These are phyloP conservation scores for Tamandua tetradactyla DNA, from an alignment of 2,797 vertebrate genomes.

Conservation along the genomic window DNA sequence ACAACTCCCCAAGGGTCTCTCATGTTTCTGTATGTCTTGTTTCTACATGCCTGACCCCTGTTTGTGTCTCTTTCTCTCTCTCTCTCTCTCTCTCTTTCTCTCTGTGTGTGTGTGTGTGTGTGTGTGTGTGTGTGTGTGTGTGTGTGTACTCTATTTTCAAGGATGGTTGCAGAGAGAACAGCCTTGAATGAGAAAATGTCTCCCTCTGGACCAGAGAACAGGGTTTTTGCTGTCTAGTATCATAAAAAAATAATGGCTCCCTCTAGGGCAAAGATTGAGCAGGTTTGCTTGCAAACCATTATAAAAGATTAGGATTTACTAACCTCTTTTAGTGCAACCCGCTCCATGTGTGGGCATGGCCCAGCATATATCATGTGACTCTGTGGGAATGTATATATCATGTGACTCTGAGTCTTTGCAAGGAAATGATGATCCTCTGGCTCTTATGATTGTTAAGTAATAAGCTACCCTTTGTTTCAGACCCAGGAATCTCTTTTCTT, in stretches of 20 bases:
- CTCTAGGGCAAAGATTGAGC: neutral
- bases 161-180: neutral
- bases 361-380: neutral
- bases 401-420: neutral
- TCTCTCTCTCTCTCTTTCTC: no score
- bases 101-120: no score
- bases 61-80: no score
- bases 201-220: neutral
- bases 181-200: neutral
- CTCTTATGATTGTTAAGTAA: neutral
- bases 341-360: neutral
- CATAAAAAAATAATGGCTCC: neutral
- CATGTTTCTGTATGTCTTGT: neutral
- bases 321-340: neutral
- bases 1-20: neutral
- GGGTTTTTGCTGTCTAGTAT: neutral
- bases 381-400: neutral
- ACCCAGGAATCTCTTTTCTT: neutral
- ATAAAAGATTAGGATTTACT: neutral
- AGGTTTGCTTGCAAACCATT: neutral
- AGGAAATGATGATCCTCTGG: neutral
- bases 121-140: no score
- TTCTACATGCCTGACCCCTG: neutral
- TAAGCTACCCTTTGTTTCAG: neutral
- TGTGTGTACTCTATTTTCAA: no score